Conservation (phyloP, 2,113 vertebrate genomes). For the Lamprotornis superbus region DNA sequence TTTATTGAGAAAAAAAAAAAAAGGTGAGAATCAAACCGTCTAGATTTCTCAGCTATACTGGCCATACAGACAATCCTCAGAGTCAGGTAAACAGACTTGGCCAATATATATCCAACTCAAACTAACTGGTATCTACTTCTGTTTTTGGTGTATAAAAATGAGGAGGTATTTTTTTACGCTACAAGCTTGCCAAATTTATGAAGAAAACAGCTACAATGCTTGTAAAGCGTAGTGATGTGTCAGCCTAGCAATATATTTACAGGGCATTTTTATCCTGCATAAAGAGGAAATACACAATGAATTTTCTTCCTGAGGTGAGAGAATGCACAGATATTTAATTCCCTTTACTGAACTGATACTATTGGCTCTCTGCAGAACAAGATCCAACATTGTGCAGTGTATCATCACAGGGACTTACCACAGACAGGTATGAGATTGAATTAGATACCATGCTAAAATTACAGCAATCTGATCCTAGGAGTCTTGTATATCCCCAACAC, state of each 20-base stretch:
- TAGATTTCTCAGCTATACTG: neutral
- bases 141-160: neutral
- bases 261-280: neutral
- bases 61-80: neutral
- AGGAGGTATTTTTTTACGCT: neutral
- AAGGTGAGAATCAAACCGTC: neutral
- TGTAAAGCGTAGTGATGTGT: neutral
- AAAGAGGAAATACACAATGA: neutral
- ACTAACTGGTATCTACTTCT: neutral
- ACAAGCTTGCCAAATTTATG: neutral
- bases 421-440: neutral
- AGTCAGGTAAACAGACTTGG: neutral
- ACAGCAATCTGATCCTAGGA: neutral
- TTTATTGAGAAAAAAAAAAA: neutral
- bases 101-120: neutral
- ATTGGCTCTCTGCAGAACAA: neutral
- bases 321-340: accelerated
- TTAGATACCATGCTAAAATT: neutral
- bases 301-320: neutral
- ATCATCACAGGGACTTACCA: neutral
- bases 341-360: neutral
- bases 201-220: neutral
- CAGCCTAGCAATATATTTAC: neutral
- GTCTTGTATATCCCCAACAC: neutral
- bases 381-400: neutral